Evolutionary conservation across 30 jellyfish, hydroid and myxozoan genomes (phyloP).

Genomic region (Rhopilema esculentum): DNA sequence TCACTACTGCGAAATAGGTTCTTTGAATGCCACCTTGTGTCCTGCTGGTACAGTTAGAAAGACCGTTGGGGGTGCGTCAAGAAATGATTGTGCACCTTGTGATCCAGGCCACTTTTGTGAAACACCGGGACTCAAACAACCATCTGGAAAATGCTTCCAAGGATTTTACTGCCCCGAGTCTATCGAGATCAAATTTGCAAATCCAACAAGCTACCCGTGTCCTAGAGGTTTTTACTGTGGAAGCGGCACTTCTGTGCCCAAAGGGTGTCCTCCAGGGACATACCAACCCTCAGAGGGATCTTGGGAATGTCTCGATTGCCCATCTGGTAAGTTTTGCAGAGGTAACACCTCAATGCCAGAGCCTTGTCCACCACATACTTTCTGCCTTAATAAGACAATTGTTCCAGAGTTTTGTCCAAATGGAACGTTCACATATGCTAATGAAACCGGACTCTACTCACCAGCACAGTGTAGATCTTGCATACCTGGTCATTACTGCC

Average conservation of each 20-base stretch:
- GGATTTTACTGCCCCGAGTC: slow-evolving; percentile 95
- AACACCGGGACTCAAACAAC: slow-evolving; percentile 74
- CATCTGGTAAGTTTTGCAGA: slow-evolving; percentile 86
- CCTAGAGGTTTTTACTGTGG: slow-evolving; percentile 87
- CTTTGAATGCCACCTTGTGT: slow-evolving; percentile 73
- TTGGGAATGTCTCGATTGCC: slow-evolving; percentile 76
- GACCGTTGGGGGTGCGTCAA: slow-evolving; percentile 80
- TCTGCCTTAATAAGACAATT: slow-evolving; percentile 76
- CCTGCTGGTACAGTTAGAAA: slow-evolving; percentile 94
- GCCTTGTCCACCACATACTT: slow-evolving; percentile 89
- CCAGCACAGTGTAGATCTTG: slow-evolving; percentile 88
- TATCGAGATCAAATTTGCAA: slow-evolving; percentile 39
- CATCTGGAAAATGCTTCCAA: slow-evolving; percentile 84
- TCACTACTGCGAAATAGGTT: slow-evolving; percentile 78
- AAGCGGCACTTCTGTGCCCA: slow-evolving; percentile 87
- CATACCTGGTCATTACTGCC: slow-evolving; percentile 84
- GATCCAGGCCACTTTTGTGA: slow-evolving; percentile 91
- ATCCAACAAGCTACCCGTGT: slow-evolving; percentile 83
- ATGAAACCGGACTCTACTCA: slow-evolving; percentile 77
- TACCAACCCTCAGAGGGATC: slow-evolving; percentile 85
- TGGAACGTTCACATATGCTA: slow-evolving; percentile 84
- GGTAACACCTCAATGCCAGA: slow-evolving; percentile 83
- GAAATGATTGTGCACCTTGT: slow-evolving; percentile 88
- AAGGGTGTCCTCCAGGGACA: slow-evolving; percentile 94
- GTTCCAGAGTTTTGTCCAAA: slow-evolving; percentile 91